A percentile compares a stretch with the other conserved stretches of the same genome.
These are phyloP conservation scores for Halisarca cf. caerulea DNA, from an alignment of 37 sponge, comb jelly and placozoan species.

Conservation along the genomic window DNA sequence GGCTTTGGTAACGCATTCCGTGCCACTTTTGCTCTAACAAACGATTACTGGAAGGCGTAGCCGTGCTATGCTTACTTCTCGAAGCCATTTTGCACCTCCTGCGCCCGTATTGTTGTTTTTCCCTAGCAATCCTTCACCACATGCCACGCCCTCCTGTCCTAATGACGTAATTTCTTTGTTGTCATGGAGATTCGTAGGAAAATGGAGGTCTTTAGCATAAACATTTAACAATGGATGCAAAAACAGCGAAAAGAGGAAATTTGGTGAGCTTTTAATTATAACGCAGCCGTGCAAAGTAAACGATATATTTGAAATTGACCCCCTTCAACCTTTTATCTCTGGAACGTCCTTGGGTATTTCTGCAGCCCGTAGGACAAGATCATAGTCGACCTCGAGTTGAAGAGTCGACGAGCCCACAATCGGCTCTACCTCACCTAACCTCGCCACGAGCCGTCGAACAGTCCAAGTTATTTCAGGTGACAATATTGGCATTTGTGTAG, in stretches of 20 bases:
- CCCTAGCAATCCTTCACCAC: not conserved
- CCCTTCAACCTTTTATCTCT: no score
- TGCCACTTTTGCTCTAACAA: slow-evolving; percentile 82
- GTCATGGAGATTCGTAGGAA: not conserved
- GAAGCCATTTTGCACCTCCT: slow-evolving; percentile 18
- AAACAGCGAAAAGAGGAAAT: not conserved
- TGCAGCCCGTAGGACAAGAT: no score
- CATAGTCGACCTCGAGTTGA: not conserved
- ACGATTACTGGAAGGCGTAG: slow-evolving; percentile 56
- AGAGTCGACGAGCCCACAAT: slow-evolving; percentile 11
- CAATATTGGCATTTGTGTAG: not conserved
- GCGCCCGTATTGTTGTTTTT: no score
- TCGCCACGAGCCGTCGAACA: slow-evolving; percentile 6
- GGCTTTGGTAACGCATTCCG: slow-evolving; percentile 54
- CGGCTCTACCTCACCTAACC: slow-evolving; percentile 14
- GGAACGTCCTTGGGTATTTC: no score
- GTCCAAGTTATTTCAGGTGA: slow-evolving; percentile 23
- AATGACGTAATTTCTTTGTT: not conserved
- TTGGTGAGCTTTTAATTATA: slow-evolving; percentile 8
- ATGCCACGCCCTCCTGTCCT: not conserved
- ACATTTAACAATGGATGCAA: not conserved
- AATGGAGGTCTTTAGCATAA: not conserved
- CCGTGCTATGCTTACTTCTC: slow-evolving; percentile 48
- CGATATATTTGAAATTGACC: no score
- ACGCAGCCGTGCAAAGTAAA: no score